phyloP scores from a whole-genome alignment of 2,113 vertebrate genomes.

The Todiramphus saurophagus region DNA sequence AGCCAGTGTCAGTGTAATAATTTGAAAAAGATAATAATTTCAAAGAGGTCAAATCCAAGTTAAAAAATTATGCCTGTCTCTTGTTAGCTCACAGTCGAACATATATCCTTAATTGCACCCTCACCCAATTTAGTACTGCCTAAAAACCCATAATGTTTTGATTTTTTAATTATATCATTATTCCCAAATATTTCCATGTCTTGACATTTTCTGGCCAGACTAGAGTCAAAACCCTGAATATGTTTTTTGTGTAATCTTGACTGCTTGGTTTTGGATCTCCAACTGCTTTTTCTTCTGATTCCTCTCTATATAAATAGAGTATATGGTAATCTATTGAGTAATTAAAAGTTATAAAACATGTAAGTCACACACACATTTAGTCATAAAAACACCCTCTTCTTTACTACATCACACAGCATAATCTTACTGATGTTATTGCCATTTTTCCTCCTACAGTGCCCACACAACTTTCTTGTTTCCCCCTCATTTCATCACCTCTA shows the following conservation, averaged over 20 bases:
- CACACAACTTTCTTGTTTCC: slow-evolving; percentile 30
- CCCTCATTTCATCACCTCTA: slow-evolving; percentile 17
- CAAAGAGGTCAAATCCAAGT: slow-evolving; percentile 28
- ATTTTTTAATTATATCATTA: slow-evolving; percentile 21
- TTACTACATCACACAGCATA: slow-evolving; percentile 31
- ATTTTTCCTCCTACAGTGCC: slow-evolving; percentile 25
- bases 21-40: slow-evolving; percentile 51
- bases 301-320: slow-evolving; percentile 38
- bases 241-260: slow-evolving; percentile 46
- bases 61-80: background rate
- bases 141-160: slow-evolving; percentile 5
- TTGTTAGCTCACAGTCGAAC: background rate
- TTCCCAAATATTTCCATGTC: slow-evolving; percentile 35
- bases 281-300: slow-evolving; percentile 41
- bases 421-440: slow-evolving; percentile 47
- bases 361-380: slow-evolving; percentile 39
- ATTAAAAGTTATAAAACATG: slow-evolving; percentile 57
- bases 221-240: slow-evolving; percentile 45
- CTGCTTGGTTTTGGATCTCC: slow-evolving; percentile 22
- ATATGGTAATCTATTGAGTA: slow-evolving; percentile 56
- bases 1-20: slow-evolving; percentile 22
- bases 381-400: slow-evolving; percentile 49
- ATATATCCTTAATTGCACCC: slow-evolving; percentile 21
- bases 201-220: slow-evolving; percentile 50
- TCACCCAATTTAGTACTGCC: background rate